Conservation (phyloP, 1,140 invertebrate genomes). For the Liolophura sinensis region DNA sequence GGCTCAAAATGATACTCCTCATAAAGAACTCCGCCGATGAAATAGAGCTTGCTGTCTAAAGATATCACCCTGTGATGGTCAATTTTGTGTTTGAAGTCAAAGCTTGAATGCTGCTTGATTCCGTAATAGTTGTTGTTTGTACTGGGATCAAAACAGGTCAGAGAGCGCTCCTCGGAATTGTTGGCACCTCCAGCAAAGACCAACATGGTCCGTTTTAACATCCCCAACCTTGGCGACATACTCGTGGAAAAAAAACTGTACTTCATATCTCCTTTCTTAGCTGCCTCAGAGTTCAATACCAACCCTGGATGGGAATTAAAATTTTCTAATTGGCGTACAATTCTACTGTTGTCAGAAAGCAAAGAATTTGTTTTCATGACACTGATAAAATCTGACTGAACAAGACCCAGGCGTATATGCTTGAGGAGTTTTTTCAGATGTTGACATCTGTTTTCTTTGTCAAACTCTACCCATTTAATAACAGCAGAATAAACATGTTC, state of each 20-base stretch:
- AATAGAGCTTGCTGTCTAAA: slow-evolving; percentile 31
- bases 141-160: slow-evolving; percentile 43
- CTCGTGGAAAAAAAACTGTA: background rate
- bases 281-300: no score
- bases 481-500: slow-evolving; percentile 39
- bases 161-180: slow-evolving; percentile 21
- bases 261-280: no score
- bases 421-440: slow-evolving; percentile 33
- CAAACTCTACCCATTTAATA: slow-evolving; percentile 34
- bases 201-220: slow-evolving; percentile 40
- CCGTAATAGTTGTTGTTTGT: slow-evolving; percentile 37
- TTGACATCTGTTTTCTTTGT: slow-evolving; percentile 21
- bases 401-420: slow-evolving; percentile 31
- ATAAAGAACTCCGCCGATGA: slow-evolving; percentile 46
- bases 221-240: slow-evolving; percentile 32
- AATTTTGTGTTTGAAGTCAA: slow-evolving; percentile 45
- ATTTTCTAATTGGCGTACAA: no score
- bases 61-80: slow-evolving; percentile 36
- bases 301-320: no score
- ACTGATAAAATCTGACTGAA: slow-evolving; percentile 15
- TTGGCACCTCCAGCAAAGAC: slow-evolving; percentile 42
- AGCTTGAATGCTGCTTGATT: slow-evolving; percentile 39
- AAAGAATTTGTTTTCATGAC: no score
- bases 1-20: slow-evolving; percentile 42
- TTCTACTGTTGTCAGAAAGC: no score